A percentile compares a stretch with the other conserved stretches of the same genome.
Evolutionary conservation across 2,113 vertebrate genomes (phyloP).

Genomic region (Lycocorax pyrrhopterus): DNA sequence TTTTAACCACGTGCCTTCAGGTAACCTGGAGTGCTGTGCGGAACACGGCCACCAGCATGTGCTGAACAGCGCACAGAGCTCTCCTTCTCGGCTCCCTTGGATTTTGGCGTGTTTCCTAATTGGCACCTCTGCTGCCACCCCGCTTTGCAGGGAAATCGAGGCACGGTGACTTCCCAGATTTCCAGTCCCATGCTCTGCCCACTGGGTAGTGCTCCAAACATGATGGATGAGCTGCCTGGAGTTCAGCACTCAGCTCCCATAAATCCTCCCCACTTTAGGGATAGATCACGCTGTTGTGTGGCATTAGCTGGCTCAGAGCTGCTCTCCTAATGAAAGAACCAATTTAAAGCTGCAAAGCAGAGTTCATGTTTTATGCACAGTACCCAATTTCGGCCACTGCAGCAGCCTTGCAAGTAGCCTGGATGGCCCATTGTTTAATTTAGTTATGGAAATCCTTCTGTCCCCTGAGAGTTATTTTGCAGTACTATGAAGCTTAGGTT

Average conservation of each 20-base stretch:
- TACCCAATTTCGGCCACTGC: background rate
- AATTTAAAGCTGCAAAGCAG: background rate
- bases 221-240: background rate
- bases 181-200: background rate
- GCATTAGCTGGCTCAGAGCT: background rate
- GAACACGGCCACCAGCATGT: background rate
- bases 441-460: slow-evolving; percentile 28
- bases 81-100: background rate
- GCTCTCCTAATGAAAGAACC: background rate
- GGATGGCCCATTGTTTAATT: background rate
- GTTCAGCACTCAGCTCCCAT: background rate
- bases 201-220: background rate
- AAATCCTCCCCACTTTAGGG: background rate
- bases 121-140: background rate
- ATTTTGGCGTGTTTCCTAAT: background rate
- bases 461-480: background rate
- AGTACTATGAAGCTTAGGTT: background rate
- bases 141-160: background rate
- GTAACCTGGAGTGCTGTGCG: background rate
- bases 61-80: background rate
- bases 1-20: background rate
- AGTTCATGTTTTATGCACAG: background rate
- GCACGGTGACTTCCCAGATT: background rate
- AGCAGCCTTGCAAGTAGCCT: slow-evolving; percentile 5
- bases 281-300: background rate